Evolutionary conservation across 2,113 vertebrate species (phyloP).

Genomic region (Hydropotes inermis): DNA sequence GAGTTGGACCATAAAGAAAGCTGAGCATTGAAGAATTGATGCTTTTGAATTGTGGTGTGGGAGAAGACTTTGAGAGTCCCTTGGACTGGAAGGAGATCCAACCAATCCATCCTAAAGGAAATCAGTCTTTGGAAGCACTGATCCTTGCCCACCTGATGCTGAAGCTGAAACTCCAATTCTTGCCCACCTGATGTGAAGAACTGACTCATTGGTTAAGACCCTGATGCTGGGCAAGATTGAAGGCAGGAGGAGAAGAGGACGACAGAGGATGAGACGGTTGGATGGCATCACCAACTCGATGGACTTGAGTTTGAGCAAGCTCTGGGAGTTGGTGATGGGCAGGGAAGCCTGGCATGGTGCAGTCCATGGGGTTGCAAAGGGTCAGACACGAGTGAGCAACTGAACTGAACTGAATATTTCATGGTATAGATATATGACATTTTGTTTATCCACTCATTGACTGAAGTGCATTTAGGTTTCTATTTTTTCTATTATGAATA

Average conservation of each 20-base stretch:
- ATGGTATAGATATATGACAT: accelerated
- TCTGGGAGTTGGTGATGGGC: neutral
- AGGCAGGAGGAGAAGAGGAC: neutral
- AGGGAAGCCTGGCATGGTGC: neutral
- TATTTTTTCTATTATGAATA: neutral
- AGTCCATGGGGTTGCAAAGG: accelerated
- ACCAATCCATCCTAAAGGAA: neutral
- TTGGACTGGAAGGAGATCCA: neutral
- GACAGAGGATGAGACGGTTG: neutral
- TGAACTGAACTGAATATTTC: neutral
- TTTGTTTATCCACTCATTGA: neutral
- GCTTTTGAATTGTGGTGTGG: neutral
- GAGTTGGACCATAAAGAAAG: neutral
- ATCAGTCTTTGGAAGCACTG: neutral
- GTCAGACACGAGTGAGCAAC: neutral
- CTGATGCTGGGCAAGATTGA: neutral
- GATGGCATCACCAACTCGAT: neutral
- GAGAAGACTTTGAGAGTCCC: neutral
- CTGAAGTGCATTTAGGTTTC: neutral
- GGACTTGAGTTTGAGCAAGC: neutral
- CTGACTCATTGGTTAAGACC: neutral
- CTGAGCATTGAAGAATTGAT: neutral
- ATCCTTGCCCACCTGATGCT: too few species aligned
- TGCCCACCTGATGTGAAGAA: neutral
- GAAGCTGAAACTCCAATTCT: too few species aligned